Percentiles rank a stretch among this genome's conserved stretches.
Evolutionary conservation across 2,888 invertebrate species (phyloP).

Genomic region (Chaetogeoica ovagalla): DNA sequence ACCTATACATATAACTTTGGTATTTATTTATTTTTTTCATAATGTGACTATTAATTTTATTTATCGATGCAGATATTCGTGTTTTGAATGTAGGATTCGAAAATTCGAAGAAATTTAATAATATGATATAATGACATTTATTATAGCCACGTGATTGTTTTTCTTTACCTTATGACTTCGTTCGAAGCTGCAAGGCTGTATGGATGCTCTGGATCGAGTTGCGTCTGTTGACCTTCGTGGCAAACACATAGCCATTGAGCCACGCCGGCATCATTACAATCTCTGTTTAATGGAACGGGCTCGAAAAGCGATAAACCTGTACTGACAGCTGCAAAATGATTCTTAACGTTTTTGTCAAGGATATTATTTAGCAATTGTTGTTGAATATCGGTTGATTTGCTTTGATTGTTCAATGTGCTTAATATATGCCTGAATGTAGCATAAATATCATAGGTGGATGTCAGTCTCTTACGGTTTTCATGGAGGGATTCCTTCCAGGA

Average conservation of each 20-base stretch:
- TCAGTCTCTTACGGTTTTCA: slow-evolving; percentile 55
- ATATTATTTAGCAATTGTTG: slow-evolving; percentile 19
- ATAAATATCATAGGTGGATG: slow-evolving; percentile 56
- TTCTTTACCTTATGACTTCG: slow-evolving; percentile 40
- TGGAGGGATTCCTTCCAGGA: slow-evolving; percentile 54
- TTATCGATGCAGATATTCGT: no score
- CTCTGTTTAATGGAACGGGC: slow-evolving; percentile 53
- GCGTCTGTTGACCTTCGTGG: slow-evolving; percentile 49
- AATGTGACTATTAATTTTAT: no score
- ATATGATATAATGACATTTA: neutral
- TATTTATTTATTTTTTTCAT: no score
- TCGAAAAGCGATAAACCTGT: slow-evolving; percentile 55
- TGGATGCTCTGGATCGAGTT: slow-evolving; percentile 34
- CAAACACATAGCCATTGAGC: slow-evolving; percentile 56
- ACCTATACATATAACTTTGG: no score
- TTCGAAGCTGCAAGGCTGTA: slow-evolving; percentile 41
- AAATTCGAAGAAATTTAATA: neutral
- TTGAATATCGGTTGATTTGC: slow-evolving; percentile 18
- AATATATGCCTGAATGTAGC: slow-evolving; percentile 56
- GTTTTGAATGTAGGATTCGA: neutral
- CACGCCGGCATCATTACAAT: slow-evolving; percentile 55
- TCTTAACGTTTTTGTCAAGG: slow-evolving; percentile 26
- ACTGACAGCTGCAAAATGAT: slow-evolving; percentile 53
- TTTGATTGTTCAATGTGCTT: slow-evolving; percentile 52
- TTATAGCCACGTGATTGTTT: neutral